phyloP scores from a whole-genome alignment of 2,113 vertebrate species.

The Micronycteris hirsuta region DNA sequence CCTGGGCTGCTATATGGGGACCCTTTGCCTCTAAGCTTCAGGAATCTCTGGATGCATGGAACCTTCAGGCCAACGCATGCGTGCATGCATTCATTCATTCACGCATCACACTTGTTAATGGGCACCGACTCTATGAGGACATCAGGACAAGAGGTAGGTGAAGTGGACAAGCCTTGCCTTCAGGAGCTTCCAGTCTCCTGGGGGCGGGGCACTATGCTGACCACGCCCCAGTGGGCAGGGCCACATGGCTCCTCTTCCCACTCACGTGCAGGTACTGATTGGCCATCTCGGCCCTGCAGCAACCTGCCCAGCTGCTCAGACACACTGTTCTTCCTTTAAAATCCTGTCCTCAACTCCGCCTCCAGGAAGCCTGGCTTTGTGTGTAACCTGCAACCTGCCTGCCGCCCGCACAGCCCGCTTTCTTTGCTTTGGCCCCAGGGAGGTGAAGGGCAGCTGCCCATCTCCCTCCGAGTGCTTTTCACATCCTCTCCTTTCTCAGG shows the following conservation, averaged over 20 bases:
- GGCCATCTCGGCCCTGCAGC: neutral
- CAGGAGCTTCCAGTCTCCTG: neutral
- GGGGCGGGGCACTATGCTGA: neutral
- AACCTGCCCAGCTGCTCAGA: neutral
- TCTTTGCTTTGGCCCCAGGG: neutral
- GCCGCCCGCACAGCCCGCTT: neutral
- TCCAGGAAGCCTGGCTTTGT: neutral
- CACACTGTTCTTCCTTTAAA: neutral
- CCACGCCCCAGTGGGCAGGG: rapidly evolving
- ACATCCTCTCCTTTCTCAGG: neutral
- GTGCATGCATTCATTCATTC: neutral
- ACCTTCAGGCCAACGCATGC: neutral
- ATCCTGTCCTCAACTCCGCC: too few species aligned
- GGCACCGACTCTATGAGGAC: neutral
- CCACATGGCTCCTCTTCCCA: neutral
- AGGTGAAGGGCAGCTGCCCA: neutral
- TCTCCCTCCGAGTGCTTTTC: neutral
- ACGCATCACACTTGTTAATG: neutral
- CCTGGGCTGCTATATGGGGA: neutral
- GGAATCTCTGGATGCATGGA: neutral
- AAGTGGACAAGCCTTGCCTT: neutral
- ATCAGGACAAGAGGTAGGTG: neutral
- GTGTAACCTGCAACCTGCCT: neutral
- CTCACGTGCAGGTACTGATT: neutral
- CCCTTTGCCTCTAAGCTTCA: neutral